Base-by-base conservation (phyloP, 92 coral and sea anemone species). In the Siderastrea siderea region DNA sequence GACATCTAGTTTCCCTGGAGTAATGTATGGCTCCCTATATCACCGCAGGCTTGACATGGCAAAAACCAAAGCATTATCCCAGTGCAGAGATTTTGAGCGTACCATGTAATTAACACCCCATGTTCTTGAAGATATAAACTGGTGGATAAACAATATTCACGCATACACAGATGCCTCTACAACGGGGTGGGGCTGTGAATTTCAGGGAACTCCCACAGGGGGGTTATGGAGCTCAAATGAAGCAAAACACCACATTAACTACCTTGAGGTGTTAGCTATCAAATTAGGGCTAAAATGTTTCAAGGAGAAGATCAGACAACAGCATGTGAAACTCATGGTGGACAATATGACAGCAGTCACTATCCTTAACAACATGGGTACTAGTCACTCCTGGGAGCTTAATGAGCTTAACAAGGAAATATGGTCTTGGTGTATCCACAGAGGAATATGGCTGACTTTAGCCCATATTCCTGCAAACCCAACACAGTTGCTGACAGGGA, bases 371-470 rank as follows among this genome's bases (percentile, higher is more conserved):
- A 58, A 91, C 63, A 91, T 91, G 94, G 94, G 91, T 11, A 86
- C 91, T n/a, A 90, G 87, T 80, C 91, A 86, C 81, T 87, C 91
- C n/a, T 69, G 59, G 45, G 11, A 50, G 7, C 70, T 77, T 44
- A 87, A 91, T 68, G 66, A 26, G n/a, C 68, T 87, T 5, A 84
- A 54, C 16, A 87, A 87, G 47, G 55, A 74, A 7, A 82, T 91
- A 63, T 91, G 94, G 94, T 47, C 68, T 48, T 91, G 94, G 91
- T 91, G 94, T 71, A 91, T 91, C 38, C 38, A 26, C 38, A 26
- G 38, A 26, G 38, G 38, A 26, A 26, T 26, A 26, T 26, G 38
- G 38, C 51, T 91, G 47, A 91, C 81, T 74, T 66, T 70, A 12
- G 91, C 94, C 14, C 94, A 86, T 54, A 91, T 91, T 6, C 83